Evolutionary conservation across 2,888 invertebrate species (phyloP).

Genomic region (Cheiracanthium punctorium): DNA sequence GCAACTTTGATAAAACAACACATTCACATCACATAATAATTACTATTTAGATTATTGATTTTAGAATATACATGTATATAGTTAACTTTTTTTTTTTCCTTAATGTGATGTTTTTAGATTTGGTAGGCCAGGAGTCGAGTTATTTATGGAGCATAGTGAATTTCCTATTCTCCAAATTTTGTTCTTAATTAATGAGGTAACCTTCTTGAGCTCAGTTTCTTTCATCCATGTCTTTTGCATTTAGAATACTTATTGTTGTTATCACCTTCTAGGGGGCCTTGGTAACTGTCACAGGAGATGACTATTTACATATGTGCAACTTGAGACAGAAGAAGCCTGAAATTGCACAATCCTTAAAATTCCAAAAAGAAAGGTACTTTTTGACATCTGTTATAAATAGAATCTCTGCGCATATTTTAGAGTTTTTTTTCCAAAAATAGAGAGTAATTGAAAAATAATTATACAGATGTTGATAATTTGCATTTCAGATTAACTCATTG

Average conservation of each 20-base stretch:
- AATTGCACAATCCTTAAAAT: conserved; percentile 96
- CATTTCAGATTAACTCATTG: conserved; percentile 92
- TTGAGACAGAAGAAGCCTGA: conserved; percentile 94
- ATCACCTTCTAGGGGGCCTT: conserved; percentile 83
- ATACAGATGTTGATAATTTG: no score
- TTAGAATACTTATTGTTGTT: not conserved
- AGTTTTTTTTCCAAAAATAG: no score
- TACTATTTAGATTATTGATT: no score
- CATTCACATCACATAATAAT: no score
- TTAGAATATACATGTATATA: no score
- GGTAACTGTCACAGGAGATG: conserved; percentile 96
- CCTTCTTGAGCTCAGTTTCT: conserved; percentile 18
- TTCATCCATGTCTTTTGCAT: not conserved
- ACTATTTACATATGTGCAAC: conserved; percentile 97
- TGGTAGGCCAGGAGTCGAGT: conserved; percentile 97
- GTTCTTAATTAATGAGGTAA: conserved; percentile 93
- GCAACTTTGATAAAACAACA: no score
- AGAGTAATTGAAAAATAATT: no score
- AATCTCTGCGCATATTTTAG: no score
- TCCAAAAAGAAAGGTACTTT: conserved; percentile 91
- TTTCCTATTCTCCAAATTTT: conserved; percentile 90
- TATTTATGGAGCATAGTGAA: conserved; percentile 87
- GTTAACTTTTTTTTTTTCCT: no score
- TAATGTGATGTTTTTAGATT: conserved; percentile 83
- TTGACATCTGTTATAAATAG: no score